phyloP scores from a whole-genome alignment of 2,888 invertebrate genomes.

The Yponomeuta malinellus region DNA sequence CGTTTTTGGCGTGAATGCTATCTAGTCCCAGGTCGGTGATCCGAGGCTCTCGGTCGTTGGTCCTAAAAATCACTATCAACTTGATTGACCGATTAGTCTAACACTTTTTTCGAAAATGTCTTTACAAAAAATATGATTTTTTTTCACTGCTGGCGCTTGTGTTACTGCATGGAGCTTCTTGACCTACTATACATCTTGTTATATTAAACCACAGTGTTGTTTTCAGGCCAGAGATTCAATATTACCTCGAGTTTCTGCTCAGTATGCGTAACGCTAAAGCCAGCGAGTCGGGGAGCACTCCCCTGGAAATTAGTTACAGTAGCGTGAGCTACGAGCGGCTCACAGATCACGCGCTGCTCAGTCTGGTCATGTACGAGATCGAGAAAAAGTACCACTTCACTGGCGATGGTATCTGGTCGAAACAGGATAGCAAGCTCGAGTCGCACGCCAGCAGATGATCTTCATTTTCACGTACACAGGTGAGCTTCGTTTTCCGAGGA shows the following conservation, averaged over 20 bases:
- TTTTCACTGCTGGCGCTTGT: no score
- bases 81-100: no score
- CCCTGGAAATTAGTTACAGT: conserved; percentile 27
- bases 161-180: no score
- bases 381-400: conserved; percentile 84
- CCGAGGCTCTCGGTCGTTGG: no score
- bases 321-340: conserved; percentile 38
- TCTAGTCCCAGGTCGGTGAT: no score
- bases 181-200: no score
- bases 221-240: conserved; percentile 45
- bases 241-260: conserved; percentile 39
- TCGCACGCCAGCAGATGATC: conserved; percentile 21
- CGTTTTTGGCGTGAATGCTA: no score
- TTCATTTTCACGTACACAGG: not conserved
- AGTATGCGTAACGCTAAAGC: conserved; percentile 27
- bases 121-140: no score
- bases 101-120: no score
- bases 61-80: no score
- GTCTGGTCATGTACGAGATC: conserved; percentile 81
- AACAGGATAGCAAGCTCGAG: conserved; percentile 37
- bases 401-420: conserved; percentile 83
- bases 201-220: no score
- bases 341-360: conserved; percentile 73
- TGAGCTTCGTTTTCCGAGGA: not conserved
- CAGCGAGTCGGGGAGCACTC: not conserved